phyloP scores from a whole-genome alignment of 2,113 vertebrate genomes.

The Aspidoscelis tigris region DNA sequence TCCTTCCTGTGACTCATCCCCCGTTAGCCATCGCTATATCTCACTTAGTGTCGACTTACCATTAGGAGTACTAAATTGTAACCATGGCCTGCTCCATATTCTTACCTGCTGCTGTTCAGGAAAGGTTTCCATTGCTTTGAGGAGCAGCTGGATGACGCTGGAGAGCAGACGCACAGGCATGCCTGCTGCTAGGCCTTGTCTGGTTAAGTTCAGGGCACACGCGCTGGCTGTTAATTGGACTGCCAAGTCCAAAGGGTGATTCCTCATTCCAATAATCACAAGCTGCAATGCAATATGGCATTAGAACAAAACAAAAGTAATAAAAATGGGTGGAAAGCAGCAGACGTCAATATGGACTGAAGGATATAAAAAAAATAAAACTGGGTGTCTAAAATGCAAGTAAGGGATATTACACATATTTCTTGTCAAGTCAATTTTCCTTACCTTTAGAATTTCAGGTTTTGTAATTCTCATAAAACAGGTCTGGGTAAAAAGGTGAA shows the following conservation, averaged over 20 bases:
- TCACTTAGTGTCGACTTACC: background rate
- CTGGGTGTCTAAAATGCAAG: background rate
- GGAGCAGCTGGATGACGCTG: conserved; percentile 83
- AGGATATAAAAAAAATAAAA: background rate
- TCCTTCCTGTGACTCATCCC: too few species aligned
- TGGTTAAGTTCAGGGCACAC: conserved; percentile 90
- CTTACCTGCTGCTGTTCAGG: conserved; percentile 87
- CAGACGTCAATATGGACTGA: too few species aligned
- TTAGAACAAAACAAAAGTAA: background rate
- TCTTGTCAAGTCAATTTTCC: background rate
- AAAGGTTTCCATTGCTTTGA: conserved; percentile 90
- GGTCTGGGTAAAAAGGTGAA: conserved; percentile 87
- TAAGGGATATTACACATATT: background rate
- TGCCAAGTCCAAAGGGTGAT: conserved; percentile 85
- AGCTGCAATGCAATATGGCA: conserved; percentile 72
- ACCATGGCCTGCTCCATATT: background rate
- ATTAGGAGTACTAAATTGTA: background rate
- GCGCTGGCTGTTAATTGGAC: conserved; percentile 91
- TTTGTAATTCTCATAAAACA: conserved; percentile 83
- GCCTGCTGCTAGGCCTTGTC: conserved; percentile 84
- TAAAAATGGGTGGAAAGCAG: too few species aligned
- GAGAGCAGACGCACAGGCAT: conserved; percentile 88
- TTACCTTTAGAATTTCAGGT: conserved; percentile 89
- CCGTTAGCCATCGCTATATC: too few species aligned
- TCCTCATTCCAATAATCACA: conserved; percentile 89